phyloP scores from a whole-genome alignment of 1,140 invertebrate genomes.

The Ericerus pela region DNA sequence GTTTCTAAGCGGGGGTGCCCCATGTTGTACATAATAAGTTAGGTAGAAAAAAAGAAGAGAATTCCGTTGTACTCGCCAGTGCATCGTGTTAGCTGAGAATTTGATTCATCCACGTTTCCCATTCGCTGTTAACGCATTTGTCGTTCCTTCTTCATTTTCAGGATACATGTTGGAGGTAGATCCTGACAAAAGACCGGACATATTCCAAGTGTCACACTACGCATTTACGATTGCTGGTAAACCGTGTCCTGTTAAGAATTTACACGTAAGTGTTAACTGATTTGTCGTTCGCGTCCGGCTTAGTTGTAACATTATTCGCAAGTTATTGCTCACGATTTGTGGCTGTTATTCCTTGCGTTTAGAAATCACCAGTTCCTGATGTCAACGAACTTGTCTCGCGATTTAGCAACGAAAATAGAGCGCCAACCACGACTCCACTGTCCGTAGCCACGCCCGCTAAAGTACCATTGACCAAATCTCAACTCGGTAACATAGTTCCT shows the following conservation, averaged over 20 bases:
- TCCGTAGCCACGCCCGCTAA: constrained; percentile 40
- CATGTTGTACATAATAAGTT: too few species aligned
- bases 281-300: too few species aligned
- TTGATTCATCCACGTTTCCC: background rate
- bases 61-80: too few species aligned
- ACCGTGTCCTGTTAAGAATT: constrained; percentile 66
- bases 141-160: constrained; percentile 31
- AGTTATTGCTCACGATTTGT: background rate
- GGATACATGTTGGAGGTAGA: constrained; percentile 76
- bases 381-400: constrained; percentile 48
- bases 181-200: constrained; percentile 67
- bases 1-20: too few species aligned
- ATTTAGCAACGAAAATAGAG: constrained; percentile 43
- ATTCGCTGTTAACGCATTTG: background rate
- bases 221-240: constrained; percentile 58
- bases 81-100: too few species aligned
- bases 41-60: too few species aligned
- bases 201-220: constrained; percentile 71
- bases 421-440: background rate
- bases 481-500: constrained; percentile 32
- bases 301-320: too few species aligned
- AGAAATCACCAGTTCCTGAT: constrained; percentile 49
- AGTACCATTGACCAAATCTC: constrained; percentile 30
- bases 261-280: constrained; percentile 57
- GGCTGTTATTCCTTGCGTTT: constrained; percentile 13